Percentiles rank a stretch among this genome's conserved stretches.
Conservation (phyloP, 2,888 invertebrate species). For the Latrodectus hesperus region DNA sequence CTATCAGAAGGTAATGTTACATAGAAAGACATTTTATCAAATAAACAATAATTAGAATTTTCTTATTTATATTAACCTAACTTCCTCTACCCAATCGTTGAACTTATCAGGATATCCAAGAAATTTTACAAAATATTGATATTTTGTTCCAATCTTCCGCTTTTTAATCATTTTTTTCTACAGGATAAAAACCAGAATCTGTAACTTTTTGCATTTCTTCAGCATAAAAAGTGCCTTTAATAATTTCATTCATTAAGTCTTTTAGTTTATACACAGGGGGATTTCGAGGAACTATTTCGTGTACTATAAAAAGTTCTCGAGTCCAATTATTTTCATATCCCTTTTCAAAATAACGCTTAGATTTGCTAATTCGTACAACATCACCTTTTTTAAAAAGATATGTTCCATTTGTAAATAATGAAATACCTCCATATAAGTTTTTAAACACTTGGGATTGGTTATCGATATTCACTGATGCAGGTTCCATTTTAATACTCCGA, state of each 20-base stretch:
- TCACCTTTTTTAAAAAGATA: conserved; percentile 33
- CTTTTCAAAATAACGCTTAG: conserved; percentile 33
- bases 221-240: conserved; percentile 34
- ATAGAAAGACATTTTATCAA: conserved; percentile 59
- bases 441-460: conserved; percentile 2
- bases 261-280: conserved; percentile 28
- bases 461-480: background rate
- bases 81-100: conserved; percentile 21
- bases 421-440: background rate
- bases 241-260: conserved; percentile 6
- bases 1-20: conserved; percentile 71
- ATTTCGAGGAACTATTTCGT: conserved; percentile 9
- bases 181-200: no score
- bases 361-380: conserved; percentile 41
- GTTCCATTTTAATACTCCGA: conserved; percentile 23
- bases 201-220: no score
- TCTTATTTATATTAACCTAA: conserved; percentile 12
- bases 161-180: no score
- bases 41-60: background rate
- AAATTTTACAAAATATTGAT: conserved; percentile 39
- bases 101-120: conserved; percentile 27
- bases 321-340: conserved; percentile 54
- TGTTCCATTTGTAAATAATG: background rate
- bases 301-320: conserved; percentile 32
- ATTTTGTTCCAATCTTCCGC: background rate